Base-by-base conservation (phyloP, 2,113 vertebrate genomes). In the Charadrius vociferus region DNA sequence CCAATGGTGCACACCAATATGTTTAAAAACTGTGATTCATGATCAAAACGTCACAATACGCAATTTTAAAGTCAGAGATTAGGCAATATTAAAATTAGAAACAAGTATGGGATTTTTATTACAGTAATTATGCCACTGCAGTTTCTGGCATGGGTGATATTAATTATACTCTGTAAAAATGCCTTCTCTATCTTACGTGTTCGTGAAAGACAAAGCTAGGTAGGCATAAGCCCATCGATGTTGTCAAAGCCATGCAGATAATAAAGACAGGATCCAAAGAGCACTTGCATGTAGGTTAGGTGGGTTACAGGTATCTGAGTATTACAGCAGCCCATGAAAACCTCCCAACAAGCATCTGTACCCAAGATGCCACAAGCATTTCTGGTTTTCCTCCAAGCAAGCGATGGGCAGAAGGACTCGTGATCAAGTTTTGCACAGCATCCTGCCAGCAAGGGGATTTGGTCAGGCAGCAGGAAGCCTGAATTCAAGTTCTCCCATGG, bases 101-200 rank as follows among this genome's bases (percentile, higher is more conserved):
- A 56, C 23, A 56, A 79, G 39, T 41, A 85, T 14, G 23, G 34
- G 30, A 39, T 17, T 92, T 92, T 86, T 96, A 90, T 93, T 92
- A 78, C 67, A 78, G 59, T 81, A 94, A 93, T 95, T 93, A 95
- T 80, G 30, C 36, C 37, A 59, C 53, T 62, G 34, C 49, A 58
- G 24, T 94, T 94, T 55, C 63, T 90, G 63, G 23, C 56, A 88
- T 47, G 47, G 37, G 27, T 95, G 82, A 80, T 84, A 56, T 88
- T 93, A 95, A 88, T 92, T 93, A 85, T 29, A 83, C 50, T 82
- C n/a, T 73, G 21, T 37, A 71, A 86, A 91, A 90, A 74, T n/a
- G n/a, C 83, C 85, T 81, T 81, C 81, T 70, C 5, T 58, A 11
- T 45, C 22, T 86, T 52, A 72, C 1, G 0, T 34, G 7, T 18